Evolutionary conservation across 37 sponge, comb jelly and placozoan species (phyloP).

Genomic region (Agelas oroides): DNA sequence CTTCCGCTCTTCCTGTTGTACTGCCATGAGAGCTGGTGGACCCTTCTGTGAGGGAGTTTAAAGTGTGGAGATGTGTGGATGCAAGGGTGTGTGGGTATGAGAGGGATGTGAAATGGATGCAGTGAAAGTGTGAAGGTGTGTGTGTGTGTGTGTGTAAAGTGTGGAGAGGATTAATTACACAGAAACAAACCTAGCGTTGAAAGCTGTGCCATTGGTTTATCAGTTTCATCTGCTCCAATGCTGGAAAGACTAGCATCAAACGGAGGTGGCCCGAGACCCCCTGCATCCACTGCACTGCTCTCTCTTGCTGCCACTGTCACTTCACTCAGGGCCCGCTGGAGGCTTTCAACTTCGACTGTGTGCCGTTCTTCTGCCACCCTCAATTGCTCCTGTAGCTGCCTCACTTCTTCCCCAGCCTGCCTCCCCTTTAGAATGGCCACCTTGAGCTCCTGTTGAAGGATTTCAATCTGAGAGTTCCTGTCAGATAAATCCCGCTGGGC

Average conservation of each 20-base stretch:
- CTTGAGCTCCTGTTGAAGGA: constrained; percentile 57
- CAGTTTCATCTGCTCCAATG: constrained; percentile 16
- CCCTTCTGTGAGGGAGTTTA: too few relatives aligned
- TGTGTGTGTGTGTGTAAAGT: too few relatives aligned
- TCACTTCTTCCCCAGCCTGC: constrained; percentile 42
- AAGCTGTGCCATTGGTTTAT: background rate
- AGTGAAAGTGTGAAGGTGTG: too few relatives aligned
- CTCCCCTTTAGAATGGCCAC: constrained; percentile 4
- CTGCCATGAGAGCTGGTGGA: too few relatives aligned
- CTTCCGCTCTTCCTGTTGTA: too few relatives aligned
- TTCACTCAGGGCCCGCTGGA: constrained; percentile 26
- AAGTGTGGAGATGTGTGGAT: background rate
- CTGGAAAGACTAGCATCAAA: constrained; percentile 38
- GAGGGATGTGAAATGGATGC: too few relatives aligned
- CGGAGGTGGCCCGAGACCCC: background rate
- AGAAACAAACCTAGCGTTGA: background rate
- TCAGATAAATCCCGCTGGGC: constrained; percentile 47
- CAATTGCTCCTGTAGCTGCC: constrained; percentile 47
- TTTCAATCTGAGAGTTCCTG: constrained; percentile 47
- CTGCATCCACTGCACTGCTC: constrained; percentile 8
- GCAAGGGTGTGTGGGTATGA: background rate
- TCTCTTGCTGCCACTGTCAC: constrained; percentile 11
- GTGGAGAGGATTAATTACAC: too few relatives aligned
- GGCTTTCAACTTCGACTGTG: constrained; percentile 10
- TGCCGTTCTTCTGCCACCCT: constrained; percentile 23